phyloP scores from a whole-genome alignment of 1,140 invertebrate species.

The Bombus sylvicola region DNA sequence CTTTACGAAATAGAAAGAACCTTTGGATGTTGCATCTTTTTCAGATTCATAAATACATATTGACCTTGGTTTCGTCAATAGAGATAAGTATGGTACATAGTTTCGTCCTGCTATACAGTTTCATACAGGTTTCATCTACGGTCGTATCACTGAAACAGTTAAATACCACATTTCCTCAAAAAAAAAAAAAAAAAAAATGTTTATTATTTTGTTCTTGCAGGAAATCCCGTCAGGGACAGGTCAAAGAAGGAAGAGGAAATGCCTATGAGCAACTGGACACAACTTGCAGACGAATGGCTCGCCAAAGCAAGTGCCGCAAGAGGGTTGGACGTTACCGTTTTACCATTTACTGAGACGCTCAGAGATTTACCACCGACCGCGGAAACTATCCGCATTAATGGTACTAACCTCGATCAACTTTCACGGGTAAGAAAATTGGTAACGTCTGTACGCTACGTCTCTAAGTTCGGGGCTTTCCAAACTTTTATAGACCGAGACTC shows the following conservation, averaged over 20 bases:
- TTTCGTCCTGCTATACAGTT: too few species aligned
- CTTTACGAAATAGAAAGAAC: too few species aligned
- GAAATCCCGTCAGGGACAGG: constrained; percentile 63
- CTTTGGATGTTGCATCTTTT: too few species aligned
- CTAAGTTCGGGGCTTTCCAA: too few species aligned
- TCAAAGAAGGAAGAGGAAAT: constrained; percentile 62
- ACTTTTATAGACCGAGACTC: too few species aligned
- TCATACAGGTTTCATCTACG: background rate
- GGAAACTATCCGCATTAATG: constrained; percentile 63
- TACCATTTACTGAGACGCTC: constrained; percentile 63
- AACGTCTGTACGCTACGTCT: too few species aligned
- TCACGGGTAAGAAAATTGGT: constrained; percentile 56
- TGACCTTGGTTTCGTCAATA: too few species aligned
- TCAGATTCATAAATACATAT: too few species aligned
- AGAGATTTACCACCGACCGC: constrained; percentile 66
- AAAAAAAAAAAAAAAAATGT: background rate
- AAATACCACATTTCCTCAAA: background rate
- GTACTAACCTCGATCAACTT: constrained; percentile 61
- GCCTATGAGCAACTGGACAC: constrained; percentile 72
- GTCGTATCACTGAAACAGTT: background rate
- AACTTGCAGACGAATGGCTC: constrained; percentile 74
- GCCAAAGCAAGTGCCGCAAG: constrained; percentile 48
- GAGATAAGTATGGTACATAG: too few species aligned
- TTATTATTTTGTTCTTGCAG: constrained; percentile 44
- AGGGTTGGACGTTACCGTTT: constrained; percentile 64